Base-by-base conservation (phyloP, 2,888 invertebrate genomes). In the Euzetes globulus region DNA sequence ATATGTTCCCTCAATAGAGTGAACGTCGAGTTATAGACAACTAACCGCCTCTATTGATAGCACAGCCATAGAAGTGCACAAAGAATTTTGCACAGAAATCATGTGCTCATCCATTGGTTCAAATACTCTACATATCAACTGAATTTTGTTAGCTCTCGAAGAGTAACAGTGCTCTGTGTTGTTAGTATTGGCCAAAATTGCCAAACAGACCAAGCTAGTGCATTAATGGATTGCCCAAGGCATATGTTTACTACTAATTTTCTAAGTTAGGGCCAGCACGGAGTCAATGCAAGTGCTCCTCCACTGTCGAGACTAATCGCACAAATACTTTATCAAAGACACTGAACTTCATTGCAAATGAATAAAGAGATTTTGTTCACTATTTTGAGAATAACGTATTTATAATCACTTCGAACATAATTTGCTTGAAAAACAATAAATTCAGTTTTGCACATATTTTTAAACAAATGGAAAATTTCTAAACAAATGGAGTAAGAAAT, bases 41-140 rank as follows among this genome's bases (percentile, higher is more conserved):
- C 52, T n/a, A 22, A n/a, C 22, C 52, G n/a, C n/a, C 52, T 52
- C 52, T 52, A 52, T 52, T 52, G 52, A 52, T 52, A 22, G 52
- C 52, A 52, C 52, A 52, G 52, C 41, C 41, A 41, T 41, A 41
- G 41, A 41, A 41, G 41, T 41, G 41, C 41, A 52, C 52, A 52
- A 52, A 52, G 52, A 52, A 52, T 52, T 52, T n/a, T 52, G 52
- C 22, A 22, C 13, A 52, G 52, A 52, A 52, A 52, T 52, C 52
- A 52, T 52, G 52, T 19, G 22, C 52, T 52, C 52, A 52, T 52
- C 52, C 22, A 52, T 52, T 52, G 52, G 52, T 52, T 52, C 52
- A 52, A 22, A 52, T 22, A 52, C 52, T 52, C 52, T 19, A 52
- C 52, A 52, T 52, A 52, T 22, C 52, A 52, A 52, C 2, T 19